Base-by-base conservation (phyloP, 2,113 vertebrate species). In the Agelaius phoeniceus region DNA sequence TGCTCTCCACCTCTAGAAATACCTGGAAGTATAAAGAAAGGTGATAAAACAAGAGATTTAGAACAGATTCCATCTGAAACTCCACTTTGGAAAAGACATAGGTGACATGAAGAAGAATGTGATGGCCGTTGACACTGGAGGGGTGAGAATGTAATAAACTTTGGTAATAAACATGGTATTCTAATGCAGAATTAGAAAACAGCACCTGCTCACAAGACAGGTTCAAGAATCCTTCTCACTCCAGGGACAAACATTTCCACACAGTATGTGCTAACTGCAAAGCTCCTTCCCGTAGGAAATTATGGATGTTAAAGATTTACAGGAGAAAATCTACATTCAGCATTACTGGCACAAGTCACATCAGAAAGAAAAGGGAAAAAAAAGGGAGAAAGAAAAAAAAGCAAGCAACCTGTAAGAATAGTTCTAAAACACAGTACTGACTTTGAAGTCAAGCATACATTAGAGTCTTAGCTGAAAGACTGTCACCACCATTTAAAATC, bases 301-400 rank as follows among this genome's bases (percentile, higher is more conserved):
- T 20, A 80, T 4, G 5, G 37, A 54, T 69, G 43, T 57, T 69
- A 15, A 73, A 88, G 39, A 67, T 35, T 43, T 62, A 48, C 2
- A 59, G 37, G 31, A 94, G 15, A 59, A 88, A 90, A 78, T 51
- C 20, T 30, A 80, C 35, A 69, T 44, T 90, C 33, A 92, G 17
- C 57, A 71, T 74, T 84, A 71, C n/a, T 51, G 23, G 48, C 27
- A 65, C 9, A 71, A 76, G 19, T 52, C 43, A 85, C 16, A 87
- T 12, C 1, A 11, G 10, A 33, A 76, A 28, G 39, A 46, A 82
- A 20, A 15, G 8, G 9, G 11, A 0, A 1, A 54, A 54, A 52
- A 67, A 37, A 11, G 1, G 15, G 15, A 9, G 14, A 4, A 9
- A 14, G 6, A 3, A 3, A 5, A 41, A 21, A 35, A 65, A 2